These are phyloP conservation scores for Brachycybe producta DNA, from an alignment of 2,888 invertebrate species.

Conservation along the genomic window DNA sequence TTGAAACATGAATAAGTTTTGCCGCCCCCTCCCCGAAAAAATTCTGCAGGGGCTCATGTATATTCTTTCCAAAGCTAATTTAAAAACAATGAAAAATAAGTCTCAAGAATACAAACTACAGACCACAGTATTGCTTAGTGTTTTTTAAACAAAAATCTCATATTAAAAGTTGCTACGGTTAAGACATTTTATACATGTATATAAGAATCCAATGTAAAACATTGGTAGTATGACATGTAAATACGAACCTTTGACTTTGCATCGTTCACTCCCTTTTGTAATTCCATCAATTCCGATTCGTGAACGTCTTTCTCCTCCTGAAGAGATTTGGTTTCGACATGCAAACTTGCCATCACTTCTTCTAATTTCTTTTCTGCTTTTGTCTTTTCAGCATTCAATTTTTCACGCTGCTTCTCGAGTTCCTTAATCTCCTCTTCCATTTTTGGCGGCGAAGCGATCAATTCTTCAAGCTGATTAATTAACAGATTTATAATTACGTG, in stretches of 20 bases:
- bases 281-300: constrained; percentile 51
- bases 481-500: no score
- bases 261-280: constrained; percentile 56
- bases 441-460: constrained; percentile 54
- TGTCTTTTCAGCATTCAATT: constrained; percentile 47
- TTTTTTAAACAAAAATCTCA: no score
- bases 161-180: no score
- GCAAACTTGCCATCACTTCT: constrained; percentile 47
- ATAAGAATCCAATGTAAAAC: no score
- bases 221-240: background rate
- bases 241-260: constrained; percentile 45
- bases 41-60: no score
- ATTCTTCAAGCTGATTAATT: constrained; percentile 51
- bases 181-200: no score
- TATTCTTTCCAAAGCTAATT: no score
- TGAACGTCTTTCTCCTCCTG: constrained; percentile 56
- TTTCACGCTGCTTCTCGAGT: constrained; percentile 32
- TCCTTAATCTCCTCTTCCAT: constrained; percentile 53
- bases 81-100: no score
- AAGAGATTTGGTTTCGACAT: constrained; percentile 51
- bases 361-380: constrained; percentile 41
- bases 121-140: no score
- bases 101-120: no score
- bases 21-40: no score
- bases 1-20: no score